A percentile compares a stretch with the other conserved stretches of the same genome.
Conservation (phyloP, 1,140 invertebrate species). For the Zophobas morio region DNA sequence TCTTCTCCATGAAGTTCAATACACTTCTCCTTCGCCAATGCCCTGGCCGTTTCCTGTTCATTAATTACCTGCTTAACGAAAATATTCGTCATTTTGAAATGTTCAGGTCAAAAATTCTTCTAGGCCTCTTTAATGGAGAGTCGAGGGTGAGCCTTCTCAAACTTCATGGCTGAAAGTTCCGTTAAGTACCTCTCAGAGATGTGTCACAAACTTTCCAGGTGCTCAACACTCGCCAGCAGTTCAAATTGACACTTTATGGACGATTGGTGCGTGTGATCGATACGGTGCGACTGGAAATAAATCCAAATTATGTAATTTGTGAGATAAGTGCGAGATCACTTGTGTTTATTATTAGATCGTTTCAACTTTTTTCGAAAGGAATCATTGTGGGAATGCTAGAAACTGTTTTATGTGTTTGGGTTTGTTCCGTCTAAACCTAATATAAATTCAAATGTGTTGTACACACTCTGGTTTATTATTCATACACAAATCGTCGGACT, state of each 20-base stretch:
- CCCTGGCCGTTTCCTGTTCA: no score
- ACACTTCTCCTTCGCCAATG: no score
- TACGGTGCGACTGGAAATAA: slow-evolving; percentile 19
- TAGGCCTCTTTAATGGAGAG: background rate
- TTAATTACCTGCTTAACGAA: no score
- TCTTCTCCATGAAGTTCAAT: no score
- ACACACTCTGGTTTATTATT: slow-evolving; percentile 33
- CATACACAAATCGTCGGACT: slow-evolving; percentile 21
- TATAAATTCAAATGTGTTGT: slow-evolving; percentile 39
- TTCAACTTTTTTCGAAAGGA: slow-evolving; percentile 13
- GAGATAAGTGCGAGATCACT: background rate
- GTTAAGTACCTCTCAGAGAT: background rate
- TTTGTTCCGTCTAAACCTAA: slow-evolving; percentile 40
- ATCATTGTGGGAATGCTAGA: slow-evolving; percentile 21
- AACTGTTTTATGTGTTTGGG: slow-evolving; percentile 26
- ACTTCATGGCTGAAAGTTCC: slow-evolving; percentile 5
- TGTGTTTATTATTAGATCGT: slow-evolving; percentile 20
- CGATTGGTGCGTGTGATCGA: background rate
- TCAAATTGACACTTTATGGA: background rate
- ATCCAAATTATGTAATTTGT: slow-evolving; percentile 1
- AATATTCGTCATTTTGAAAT: no score
- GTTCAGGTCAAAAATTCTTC: no score
- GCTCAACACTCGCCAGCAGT: background rate
- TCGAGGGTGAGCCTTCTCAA: background rate
- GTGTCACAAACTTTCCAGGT: background rate